Evolutionary conservation across 2,113 vertebrate species (phyloP).

Genomic region (Nothocercus nigrocapillus): DNA sequence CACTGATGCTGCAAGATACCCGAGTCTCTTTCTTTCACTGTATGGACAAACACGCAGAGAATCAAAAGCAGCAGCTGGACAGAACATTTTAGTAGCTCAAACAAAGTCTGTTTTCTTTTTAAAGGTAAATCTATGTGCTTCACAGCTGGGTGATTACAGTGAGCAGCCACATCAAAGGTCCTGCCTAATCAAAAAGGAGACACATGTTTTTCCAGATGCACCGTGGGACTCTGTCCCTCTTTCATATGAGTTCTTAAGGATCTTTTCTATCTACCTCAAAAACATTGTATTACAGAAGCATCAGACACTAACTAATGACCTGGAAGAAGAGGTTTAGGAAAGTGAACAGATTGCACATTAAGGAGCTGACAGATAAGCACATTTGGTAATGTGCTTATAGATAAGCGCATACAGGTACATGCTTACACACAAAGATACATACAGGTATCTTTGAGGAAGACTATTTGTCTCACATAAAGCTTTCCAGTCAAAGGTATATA

Average conservation of each 20-base stretch:
- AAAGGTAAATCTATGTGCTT: background rate
- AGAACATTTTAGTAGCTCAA: background rate
- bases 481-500: background rate
- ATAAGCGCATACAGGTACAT: no score
- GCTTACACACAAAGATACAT: no score
- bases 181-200: background rate
- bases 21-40: background rate
- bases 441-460: background rate
- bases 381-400: no score
- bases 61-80: background rate
- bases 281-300: background rate
- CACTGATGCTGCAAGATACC: background rate
- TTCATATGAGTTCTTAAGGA: background rate
- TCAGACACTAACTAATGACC: background rate
- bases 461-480: background rate
- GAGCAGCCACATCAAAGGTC: background rate
- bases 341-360: background rate
- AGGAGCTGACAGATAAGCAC: background rate
- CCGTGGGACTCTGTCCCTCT: no score
- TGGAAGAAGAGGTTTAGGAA: background rate
- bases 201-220: background rate
- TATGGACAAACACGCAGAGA: background rate
- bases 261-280: background rate
- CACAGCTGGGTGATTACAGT: background rate
- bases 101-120: background rate